These are phyloP conservation scores for Hypanus sabinus DNA, from an alignment of 2,113 vertebrate species.

Conservation along the genomic window DNA sequence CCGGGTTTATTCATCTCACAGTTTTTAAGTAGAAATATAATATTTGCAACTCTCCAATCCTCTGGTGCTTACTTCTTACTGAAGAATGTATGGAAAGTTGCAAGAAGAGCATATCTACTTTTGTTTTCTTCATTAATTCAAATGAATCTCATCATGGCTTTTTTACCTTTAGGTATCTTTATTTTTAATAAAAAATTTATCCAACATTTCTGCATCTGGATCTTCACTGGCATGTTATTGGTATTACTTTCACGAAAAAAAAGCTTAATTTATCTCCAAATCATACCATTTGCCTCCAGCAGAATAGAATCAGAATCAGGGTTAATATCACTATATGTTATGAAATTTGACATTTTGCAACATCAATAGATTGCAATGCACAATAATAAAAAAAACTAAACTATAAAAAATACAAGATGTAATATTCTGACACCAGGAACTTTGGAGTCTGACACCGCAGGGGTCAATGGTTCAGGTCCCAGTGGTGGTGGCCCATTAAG, in stretches of 20 bases:
- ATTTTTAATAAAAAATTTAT: neutral
- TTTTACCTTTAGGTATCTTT: neutral
- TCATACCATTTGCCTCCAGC: neutral
- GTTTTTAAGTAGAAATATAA: neutral
- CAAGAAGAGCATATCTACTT: neutral
- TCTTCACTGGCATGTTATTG: neutral
- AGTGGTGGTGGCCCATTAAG: too few relatives aligned
- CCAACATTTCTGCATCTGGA: neutral
- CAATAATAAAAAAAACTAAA: too few relatives aligned
- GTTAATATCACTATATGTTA: too few relatives aligned
- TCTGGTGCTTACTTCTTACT: neutral
- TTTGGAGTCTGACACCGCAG: too few relatives aligned
- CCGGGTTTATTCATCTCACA: neutral
- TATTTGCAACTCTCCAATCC: neutral
- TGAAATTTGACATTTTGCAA: too few relatives aligned
- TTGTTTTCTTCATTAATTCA: neutral
- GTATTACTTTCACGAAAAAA: neutral
- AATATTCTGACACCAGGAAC: too few relatives aligned
- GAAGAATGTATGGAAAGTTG: neutral
- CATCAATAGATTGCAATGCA: too few relatives aligned
- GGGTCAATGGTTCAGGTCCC: too few relatives aligned
- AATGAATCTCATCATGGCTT: neutral
- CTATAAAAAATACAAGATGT: too few relatives aligned
- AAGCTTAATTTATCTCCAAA: neutral
- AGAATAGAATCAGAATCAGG: neutral